Base-by-base conservation (phyloP, 2,113 vertebrate species). In the Ailuropoda melanoleuca region DNA sequence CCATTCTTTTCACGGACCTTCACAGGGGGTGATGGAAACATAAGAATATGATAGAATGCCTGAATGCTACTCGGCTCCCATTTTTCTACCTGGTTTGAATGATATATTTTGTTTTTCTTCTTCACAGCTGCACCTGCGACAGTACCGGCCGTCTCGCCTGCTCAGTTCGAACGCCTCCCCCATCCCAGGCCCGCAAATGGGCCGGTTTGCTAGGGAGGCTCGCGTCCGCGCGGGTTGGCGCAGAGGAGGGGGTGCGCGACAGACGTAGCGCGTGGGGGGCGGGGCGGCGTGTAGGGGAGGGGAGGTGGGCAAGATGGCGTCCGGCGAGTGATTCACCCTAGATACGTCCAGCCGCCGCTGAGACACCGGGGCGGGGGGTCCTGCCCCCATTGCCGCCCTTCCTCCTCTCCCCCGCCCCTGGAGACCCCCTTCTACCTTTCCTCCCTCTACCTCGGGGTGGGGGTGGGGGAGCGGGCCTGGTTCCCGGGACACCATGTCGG, bases 401-500 rank as follows among this genome's bases (percentile, higher is more conserved):
- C 70, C 19, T 85, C 17, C 66, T 8, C 23, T 13, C 86, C 62
- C 60, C n/a, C 3, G 92, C 94, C 37, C 84, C 70, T 12, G 92
- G 97, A 93, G 93, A 62, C 24, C 50, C 34, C 3, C 50, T 15
- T 19, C 58, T 64, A 15, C 14, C 75, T n/a, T n/a, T 93, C 95
- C 82, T 60, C 60, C 78, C 77, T 88, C 48, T 66, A 21, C 56
- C 78, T 72, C 12, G 55, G 53, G 92, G 70, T 18, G 90, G 68
- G 70, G 56, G 56, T 19, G 66, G 74, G 70, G 75, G 60, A 96
- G 90, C 68, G 72, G 89, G 55, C 83, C 94, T 13, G 87, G 56
- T 56, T 89, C 86, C 55, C 15, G 37, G 86, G 89, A 74, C 96
- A 97, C 62, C 97, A 99, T 99, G 99, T 99, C 99, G 96, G 99